Evolutionary conservation across 2,888 invertebrate species (phyloP), one percentile per base, ranked within the genome.

Genomic region (Phyllotreta striolata): DNA sequence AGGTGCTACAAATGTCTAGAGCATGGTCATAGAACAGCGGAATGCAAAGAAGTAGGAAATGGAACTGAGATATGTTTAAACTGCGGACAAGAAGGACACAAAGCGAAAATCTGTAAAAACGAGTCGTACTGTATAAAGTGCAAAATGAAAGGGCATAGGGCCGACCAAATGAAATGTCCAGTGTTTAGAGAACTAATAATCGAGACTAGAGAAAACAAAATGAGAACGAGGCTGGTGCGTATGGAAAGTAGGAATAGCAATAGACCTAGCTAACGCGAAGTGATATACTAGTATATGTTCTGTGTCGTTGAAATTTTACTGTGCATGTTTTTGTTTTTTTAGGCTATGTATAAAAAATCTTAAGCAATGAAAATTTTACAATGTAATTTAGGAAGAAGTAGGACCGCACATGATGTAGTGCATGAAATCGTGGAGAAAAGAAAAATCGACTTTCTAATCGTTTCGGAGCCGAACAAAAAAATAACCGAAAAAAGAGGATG

Each of bases 61-160:
- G 57, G 51, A 9, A 9, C 24, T 4, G 24, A 63, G 6, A 9
- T 34, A 7, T 63, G 63, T 40, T 14, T 43, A 9, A 57, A 43
- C 35, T 63, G 63, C 12, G 57, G 57, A 9, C 37, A 57, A 24
- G 14, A 41, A 24, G 63, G 51, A 8, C 63, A 57, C 37, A 57
- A 14, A 34, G 59, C 40, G 6, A 35, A 24, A 24, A 55, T 40
- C 6, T 54, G 55, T 37, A 34, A 43, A 8, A 40, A 9, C 6
- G 12, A 47, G 5, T 13, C 47, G 12, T n/a, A 12, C 10, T 49
- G 57, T 8, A 43, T 37, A 37, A 43, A 7, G 9, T 57, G 57
- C 8, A 9, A 7, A 14, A 35, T n/a, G 12, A 46, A 57, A 46
- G 57, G 57, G 12, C 57, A 57, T 34, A 38, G 41, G 14, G 34